A percentile compares a stretch with the other conserved stretches of the same genome.
These are phyloP conservation scores for Eubasilissa regina DNA, from an alignment of 1,140 invertebrate species.

Conservation along the genomic window DNA sequence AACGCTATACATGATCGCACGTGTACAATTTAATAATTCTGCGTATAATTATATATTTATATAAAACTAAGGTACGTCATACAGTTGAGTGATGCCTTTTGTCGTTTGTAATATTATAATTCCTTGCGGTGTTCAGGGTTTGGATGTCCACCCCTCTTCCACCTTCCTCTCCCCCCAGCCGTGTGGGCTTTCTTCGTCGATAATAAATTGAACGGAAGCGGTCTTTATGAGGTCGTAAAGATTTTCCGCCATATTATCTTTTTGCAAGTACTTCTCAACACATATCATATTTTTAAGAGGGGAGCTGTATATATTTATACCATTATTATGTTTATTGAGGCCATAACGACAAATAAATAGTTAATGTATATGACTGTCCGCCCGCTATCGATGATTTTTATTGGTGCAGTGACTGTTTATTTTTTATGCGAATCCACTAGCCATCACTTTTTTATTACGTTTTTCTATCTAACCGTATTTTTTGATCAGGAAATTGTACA, in stretches of 20 bases:
- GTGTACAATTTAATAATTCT: background rate
- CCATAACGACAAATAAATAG: slow-evolving; percentile 58
- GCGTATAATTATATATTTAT: background rate
- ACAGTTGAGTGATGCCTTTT: slow-evolving; percentile 31
- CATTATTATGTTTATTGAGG: slow-evolving; percentile 59
- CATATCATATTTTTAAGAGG: slow-evolving; percentile 55
- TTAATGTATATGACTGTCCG: slow-evolving; percentile 58
- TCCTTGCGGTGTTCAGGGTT: slow-evolving; percentile 56
- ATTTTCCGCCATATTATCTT: slow-evolving; percentile 59
- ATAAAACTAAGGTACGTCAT: background rate
- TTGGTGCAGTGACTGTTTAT: slow-evolving; percentile 51
- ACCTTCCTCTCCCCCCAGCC: background rate
- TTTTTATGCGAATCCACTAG: slow-evolving; percentile 48
- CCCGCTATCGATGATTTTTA: slow-evolving; percentile 56
- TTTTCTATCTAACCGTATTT: slow-evolving; percentile 23
- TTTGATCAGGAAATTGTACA: background rate
- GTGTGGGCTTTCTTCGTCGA: slow-evolving; percentile 50
- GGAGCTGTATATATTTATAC: slow-evolving; percentile 55
- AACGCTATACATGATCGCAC: too few species aligned
- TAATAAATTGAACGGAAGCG: slow-evolving; percentile 60
- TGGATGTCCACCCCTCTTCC: slow-evolving; percentile 50
- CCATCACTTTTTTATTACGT: slow-evolving; percentile 48
- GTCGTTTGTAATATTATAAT: slow-evolving; percentile 56
- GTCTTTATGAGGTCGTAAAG: slow-evolving; percentile 60
- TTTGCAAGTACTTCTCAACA: slow-evolving; percentile 54